Evolutionary conservation across 2,797 vertebrate species (phyloP).

Genomic region (Fistularia commersonii): DNA sequence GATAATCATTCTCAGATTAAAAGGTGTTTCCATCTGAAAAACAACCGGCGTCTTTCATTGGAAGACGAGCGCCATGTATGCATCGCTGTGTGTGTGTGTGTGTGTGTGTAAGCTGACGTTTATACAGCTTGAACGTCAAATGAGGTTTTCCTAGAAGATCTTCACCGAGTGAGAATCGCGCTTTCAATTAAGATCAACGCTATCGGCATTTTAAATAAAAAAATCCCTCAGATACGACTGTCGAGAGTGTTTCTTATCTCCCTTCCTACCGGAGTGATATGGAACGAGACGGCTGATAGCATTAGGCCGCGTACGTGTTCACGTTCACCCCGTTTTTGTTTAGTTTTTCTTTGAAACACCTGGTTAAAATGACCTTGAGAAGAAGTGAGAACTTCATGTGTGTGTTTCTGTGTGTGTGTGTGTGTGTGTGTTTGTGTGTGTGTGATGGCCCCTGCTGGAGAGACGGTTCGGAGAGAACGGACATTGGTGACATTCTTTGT

Average conservation of each 20-base stretch:
- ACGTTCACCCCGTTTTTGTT: background rate
- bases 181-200: no score
- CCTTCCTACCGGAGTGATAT: conserved; percentile 37
- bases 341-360: conserved; percentile 13
- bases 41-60: no score
- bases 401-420: no score
- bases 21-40: conserved; percentile 18
- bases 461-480: background rate
- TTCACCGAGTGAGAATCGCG: no score
- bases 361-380: conserved; percentile 38
- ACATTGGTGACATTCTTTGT: conserved; percentile 12
- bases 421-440: no score
- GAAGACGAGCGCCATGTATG: no score
- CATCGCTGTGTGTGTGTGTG: no score
- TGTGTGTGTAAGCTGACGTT: no score
- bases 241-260: conserved; percentile 45
- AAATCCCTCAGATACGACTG: no score
- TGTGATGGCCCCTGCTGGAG: conserved; percentile 1
- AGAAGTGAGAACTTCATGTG: conserved; percentile 14
- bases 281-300: conserved; percentile 32
- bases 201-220: conserved; percentile 43
- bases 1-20: conserved; percentile 29
- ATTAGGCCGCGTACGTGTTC: conserved; percentile 1
- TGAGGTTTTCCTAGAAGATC: no score
- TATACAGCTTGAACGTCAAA: no score